A percentile compares a stretch with the other conserved stretches of the same genome.
Conservation (phyloP, 2,888 invertebrate species). For the Tuta absoluta region DNA sequence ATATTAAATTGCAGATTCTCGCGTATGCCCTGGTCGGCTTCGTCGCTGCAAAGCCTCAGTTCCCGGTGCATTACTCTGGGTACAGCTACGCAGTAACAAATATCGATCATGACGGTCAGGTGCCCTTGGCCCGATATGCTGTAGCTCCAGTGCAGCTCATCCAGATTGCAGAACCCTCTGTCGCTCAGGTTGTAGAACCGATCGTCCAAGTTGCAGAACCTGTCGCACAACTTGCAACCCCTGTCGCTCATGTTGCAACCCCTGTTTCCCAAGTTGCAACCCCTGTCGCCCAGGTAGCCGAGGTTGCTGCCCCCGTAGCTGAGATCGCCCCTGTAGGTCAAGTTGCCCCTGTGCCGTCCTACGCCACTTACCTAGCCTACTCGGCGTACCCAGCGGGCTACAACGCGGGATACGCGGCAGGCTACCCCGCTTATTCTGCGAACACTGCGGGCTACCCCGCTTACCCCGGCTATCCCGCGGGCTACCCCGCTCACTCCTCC, state of each 20-base stretch:
- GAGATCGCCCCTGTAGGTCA: conserved; percentile 23
- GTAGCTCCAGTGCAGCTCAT: not conserved
- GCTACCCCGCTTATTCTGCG: conserved; percentile 1
- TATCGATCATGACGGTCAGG: no score
- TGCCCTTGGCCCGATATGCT: conserved; percentile 22
- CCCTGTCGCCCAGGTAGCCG: conserved; percentile 23
- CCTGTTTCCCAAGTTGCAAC: conserved; percentile 26
- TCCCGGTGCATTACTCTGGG: not conserved
- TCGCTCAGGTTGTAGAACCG: conserved; percentile 23
- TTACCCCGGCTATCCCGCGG: not conserved
- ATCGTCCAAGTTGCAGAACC: not conserved
- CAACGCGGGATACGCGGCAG: conserved; percentile 24
- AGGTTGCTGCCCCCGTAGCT: conserved; percentile 10
- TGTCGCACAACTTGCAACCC: not conserved
- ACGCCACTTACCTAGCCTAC: conserved; percentile 1
- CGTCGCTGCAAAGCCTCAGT: conserved; percentile 21
- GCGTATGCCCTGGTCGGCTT: conserved; percentile 15
- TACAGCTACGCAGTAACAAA: conserved; percentile 3
- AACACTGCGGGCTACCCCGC: conserved; percentile 38
- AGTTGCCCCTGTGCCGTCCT: conserved; percentile 32
- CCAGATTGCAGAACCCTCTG: conserved; percentile 1
- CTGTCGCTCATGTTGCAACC: conserved; percentile 1
- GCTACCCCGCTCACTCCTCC: conserved; percentile 13
- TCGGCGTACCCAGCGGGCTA: conserved; percentile 36
- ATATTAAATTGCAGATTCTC: not conserved